Conservation (phyloP, 2,888 invertebrate species). For the Lingula anatina region DNA sequence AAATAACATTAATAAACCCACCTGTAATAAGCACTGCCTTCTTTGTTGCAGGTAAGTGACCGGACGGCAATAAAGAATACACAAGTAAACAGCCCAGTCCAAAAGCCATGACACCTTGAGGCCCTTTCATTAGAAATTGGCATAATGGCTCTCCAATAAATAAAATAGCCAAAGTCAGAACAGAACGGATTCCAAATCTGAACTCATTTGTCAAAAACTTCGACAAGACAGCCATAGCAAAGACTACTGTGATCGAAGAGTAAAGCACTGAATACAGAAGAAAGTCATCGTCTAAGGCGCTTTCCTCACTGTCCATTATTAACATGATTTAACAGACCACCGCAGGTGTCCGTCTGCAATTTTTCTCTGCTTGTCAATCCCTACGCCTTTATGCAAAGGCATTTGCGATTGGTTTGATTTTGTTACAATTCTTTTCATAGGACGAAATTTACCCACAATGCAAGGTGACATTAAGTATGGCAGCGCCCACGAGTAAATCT, state of each 20-base stretch:
- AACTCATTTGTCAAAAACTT: conserved; percentile 49
- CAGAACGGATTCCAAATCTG: conserved; percentile 43
- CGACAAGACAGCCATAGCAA: conserved; percentile 48
- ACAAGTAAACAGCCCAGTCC: conserved; percentile 39
- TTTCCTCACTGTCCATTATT: no score
- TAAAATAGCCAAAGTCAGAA: conserved; percentile 39
- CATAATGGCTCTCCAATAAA: conserved; percentile 48
- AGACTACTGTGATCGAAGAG: conserved; percentile 42
- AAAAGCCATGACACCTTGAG: conserved; percentile 39
- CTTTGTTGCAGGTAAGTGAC: conserved; percentile 39
- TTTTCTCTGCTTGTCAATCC: background rate
- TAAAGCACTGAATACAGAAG: conserved; percentile 45
- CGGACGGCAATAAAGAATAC: conserved; percentile 44
- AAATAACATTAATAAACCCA: no score
- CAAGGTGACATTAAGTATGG: conserved; percentile 7
- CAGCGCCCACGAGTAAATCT: no score
- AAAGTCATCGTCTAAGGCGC: conserved; percentile 32
- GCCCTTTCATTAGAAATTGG: conserved; percentile 45
- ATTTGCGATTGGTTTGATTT: conserved; percentile 4
- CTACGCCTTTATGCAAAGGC: background rate
- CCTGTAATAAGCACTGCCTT: conserved; percentile 47
- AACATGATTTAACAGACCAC: background rate
- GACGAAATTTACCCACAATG: background rate
- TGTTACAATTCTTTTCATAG: background rate
- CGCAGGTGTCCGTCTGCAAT: background rate